Evolutionary conservation across 92 coral and sea anemone species (phyloP).

Genomic region (Zoanthus solanderi): DNA sequence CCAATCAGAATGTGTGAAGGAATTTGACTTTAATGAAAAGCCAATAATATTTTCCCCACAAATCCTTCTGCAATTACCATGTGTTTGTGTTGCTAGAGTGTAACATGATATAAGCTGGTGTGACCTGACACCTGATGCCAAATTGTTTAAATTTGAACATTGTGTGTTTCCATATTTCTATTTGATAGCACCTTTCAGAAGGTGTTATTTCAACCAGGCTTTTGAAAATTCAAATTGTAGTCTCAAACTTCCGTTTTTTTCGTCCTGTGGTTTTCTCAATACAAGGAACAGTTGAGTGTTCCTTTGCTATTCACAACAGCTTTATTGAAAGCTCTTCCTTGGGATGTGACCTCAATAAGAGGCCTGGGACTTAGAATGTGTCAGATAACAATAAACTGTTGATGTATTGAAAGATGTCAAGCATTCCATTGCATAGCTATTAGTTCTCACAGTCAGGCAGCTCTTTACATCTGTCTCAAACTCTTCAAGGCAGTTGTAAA

Average conservation of each 20-base stretch:
- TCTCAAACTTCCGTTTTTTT: conserved; percentile 1
- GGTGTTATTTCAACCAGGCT: not conserved
- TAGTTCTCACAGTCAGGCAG: conserved; percentile 24
- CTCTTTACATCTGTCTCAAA: not conserved
- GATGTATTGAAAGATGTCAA: conserved; percentile 23
- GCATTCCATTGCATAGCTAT: conserved; percentile 39
- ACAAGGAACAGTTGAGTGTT: not conserved
- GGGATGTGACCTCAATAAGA: conserved; percentile 1
- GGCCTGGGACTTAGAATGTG: conserved; percentile 33
- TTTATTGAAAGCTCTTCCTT: not conserved
- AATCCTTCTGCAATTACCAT: conserved; percentile 25
- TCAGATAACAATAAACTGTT: conserved; percentile 35
- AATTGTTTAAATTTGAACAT: conserved; percentile 25
- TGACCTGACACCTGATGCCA: conserved; percentile 44
- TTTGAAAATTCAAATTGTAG: not conserved
- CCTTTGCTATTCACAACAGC: conserved; percentile 2
- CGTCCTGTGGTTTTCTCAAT: not conserved
- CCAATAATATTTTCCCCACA: conserved; percentile 31
- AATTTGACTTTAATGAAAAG: conserved; percentile 17
- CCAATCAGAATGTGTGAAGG: conserved; percentile 5
- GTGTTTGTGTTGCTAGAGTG: conserved; percentile 32
- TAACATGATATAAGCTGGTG: conserved; percentile 8
- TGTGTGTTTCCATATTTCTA: conserved; percentile 24
- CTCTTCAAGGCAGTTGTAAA: conserved; percentile 21
- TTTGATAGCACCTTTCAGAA: not conserved